Conservation (phyloP, 2,113 vertebrate species). For the Heptranchias perlo region DNA sequence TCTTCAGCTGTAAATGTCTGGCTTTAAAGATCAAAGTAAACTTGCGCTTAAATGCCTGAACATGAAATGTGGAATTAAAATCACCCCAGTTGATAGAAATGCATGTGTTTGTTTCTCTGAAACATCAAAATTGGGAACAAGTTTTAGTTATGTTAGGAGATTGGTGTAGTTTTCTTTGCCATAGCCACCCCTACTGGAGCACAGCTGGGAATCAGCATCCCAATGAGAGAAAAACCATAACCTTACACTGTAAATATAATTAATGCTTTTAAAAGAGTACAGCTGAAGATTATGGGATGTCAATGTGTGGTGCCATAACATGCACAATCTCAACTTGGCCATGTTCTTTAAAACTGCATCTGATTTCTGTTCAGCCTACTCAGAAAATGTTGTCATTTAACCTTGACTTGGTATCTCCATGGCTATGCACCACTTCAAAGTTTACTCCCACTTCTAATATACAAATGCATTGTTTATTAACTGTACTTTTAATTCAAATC, state of each 20-base stretch:
- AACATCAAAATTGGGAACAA: not conserved
- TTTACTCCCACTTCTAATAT: not conserved
- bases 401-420: not conserved
- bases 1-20: not conserved
- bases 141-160: not conserved
- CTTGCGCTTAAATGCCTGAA: not conserved
- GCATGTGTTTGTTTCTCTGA: too few relatives aligned
- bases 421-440: not conserved
- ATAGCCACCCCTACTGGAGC: not conserved
- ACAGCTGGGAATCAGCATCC: not conserved
- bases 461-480: not conserved
- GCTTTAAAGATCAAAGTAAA: not conserved
- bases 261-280: not conserved
- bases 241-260: not conserved
- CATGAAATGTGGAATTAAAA: not conserved
- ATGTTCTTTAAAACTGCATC: not conserved
- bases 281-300: not conserved
- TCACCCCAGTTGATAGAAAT: too few relatives aligned
- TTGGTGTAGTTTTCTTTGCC: not conserved
- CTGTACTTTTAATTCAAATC: not conserved
- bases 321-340: not conserved
- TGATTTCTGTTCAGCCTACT: not conserved
- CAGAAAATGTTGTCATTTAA: not conserved
- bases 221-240: not conserved
- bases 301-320: not conserved